Percentiles rank a stretch among this genome's conserved stretches.
phyloP scores from a whole-genome alignment of 2,888 invertebrate genomes.

The Trisateles emortualis region DNA sequence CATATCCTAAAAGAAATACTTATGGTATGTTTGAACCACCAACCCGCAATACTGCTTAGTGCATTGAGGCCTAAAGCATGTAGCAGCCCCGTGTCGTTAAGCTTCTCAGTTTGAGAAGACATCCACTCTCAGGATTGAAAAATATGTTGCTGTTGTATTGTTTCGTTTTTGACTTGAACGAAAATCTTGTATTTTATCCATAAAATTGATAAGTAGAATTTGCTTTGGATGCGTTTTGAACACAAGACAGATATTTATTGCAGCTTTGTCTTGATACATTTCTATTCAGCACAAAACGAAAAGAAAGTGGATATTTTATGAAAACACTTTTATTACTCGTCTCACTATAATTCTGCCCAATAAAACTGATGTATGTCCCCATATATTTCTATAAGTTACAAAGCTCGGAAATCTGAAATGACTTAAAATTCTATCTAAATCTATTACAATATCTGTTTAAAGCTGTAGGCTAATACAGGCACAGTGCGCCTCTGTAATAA shows the following conservation, averaged over 20 bases:
- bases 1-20: too few species aligned
- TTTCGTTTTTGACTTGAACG: too few species aligned
- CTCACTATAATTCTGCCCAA: constrained; percentile 29
- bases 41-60: too few species aligned
- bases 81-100: too few species aligned
- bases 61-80: too few species aligned
- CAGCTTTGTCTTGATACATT: constrained; percentile 8
- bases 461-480: background rate
- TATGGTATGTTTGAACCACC: too few species aligned
- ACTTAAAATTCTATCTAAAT: background rate
- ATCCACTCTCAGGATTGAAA: too few species aligned
- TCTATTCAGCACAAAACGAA: constrained; percentile 17
- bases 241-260: constrained; percentile 2
- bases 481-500: background rate
- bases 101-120: too few species aligned
- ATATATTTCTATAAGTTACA: constrained; percentile 4
- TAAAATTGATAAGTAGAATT: background rate
- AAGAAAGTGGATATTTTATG: constrained; percentile 30
- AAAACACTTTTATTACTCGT: constrained; percentile 32
- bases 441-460: background rate
- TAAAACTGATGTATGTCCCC: constrained; percentile 30
- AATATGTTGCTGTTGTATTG: too few species aligned
- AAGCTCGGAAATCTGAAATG: background rate
- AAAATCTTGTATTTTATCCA: too few species aligned
- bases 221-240: background rate